These are phyloP conservation scores for human DNA, from an alignment of 2,113 vertebrate genomes.

Conservation along the genomic window GRCh38 chrX:23350501-23351000, in stretches of 20 bases:
- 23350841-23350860: not conserved
- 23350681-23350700: not conserved
- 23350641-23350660: conserved; percentile 15
- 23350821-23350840: not conserved
- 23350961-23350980: not conserved
- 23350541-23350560: conserved; percentile 45
- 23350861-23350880: not conserved
- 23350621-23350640: conserved; percentile 15
- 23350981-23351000: not conserved
- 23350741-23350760: conserved; percentile 20
- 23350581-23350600: conserved; percentile 14
- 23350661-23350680: not conserved
- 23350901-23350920: not conserved
- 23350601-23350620: conserved; percentile 25
- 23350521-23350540: conserved; percentile 37
- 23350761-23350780: not conserved
- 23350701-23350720: conserved; percentile 23
- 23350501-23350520: conserved; percentile 26
- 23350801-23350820: not conserved
- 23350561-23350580: conserved; percentile 41
- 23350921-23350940: not conserved
- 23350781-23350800: not conserved
- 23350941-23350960: not conserved
- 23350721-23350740: not conserved
- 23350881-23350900: not conserved